A percentile compares a stretch with the other conserved stretches of the same genome.
Evolutionary conservation across 2,888 invertebrate genomes (phyloP).

Genomic region (Crioceris asparagi): DNA sequence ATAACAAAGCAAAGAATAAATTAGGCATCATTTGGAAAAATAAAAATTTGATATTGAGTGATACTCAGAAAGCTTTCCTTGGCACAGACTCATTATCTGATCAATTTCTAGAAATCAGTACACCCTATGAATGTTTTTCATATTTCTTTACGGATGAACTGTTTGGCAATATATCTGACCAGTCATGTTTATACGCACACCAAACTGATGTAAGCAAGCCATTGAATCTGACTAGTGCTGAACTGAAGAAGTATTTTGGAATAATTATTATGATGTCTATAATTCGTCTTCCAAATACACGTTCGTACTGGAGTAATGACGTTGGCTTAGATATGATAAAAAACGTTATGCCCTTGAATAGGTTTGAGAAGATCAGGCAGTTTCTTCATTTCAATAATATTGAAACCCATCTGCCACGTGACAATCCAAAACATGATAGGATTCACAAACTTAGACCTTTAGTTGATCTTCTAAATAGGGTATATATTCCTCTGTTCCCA

Average conservation of each 20-base stretch:
- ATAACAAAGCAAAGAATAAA: not conserved
- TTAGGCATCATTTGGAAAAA: not conserved
- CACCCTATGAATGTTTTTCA: constrained; percentile 4
- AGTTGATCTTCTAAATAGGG: constrained; percentile 9
- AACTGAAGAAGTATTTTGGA: constrained; percentile 6
- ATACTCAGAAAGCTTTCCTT: constrained; percentile 2
- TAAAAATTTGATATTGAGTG: too few species aligned
- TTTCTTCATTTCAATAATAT: constrained; percentile 29
- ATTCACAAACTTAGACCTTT: constrained; percentile 18
- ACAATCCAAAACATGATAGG: constrained; percentile 14
- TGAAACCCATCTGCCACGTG: constrained; percentile 7
- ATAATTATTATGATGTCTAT: constrained; percentile 4
- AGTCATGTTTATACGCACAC: constrained; percentile 4
- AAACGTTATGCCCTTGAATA: constrained; percentile 6
- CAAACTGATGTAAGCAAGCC: constrained; percentile 5
- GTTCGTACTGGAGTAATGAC: too few species aligned
- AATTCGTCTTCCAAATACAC: not conserved
- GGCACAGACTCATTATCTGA: constrained; percentile 1
- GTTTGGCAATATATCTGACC: constrained; percentile 1
- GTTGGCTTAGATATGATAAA: constrained; percentile 3
- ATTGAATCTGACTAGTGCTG: constrained; percentile 2
- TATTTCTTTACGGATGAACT: constrained; percentile 4
- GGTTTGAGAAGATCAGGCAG: constrained; percentile 11
- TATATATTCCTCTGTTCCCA: constrained; percentile 14
- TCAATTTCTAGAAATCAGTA: not conserved